Base-by-base conservation (phyloP, 2,113 vertebrate genomes). In the Seriola aureovittata region DNA sequence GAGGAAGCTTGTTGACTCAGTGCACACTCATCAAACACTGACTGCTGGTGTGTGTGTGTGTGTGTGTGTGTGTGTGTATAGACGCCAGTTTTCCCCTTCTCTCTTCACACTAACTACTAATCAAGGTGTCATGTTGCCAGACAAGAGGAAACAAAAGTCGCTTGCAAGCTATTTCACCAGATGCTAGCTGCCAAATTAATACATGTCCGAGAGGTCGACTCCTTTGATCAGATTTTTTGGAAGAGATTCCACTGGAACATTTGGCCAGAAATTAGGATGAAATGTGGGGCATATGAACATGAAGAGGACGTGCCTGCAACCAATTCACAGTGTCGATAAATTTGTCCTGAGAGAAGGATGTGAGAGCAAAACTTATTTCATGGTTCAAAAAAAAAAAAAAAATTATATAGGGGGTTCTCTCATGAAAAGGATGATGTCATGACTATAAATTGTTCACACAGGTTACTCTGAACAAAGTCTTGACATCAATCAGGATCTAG, bases 1-100 rank as follows among this genome's bases (percentile, higher is more conserved):
- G 84, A 82, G 78, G 66, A 78, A 71, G 80, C 68, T 64, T 88
- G 86, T 90, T 86, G 88, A 91, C 83, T 81, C 71, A 70, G 46
- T 60, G 65, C 34, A 67, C 54, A 23, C 78, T 86, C 77, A 82
- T 85, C 80, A 88, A 85, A 92, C 88, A 88, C 71, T 8, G 12
- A 88, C 71, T 8, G 12, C 73, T 40, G 34, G 29, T 63, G 60
- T 80, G 67, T 29, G 2, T 29, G 29, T 29, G 29, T 29, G 29
- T 29, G 25, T 29, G 29, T 63, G 60, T 80, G 67, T 46, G 38
- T 38, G 64, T 69, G 54, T 42, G 62, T 77, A 57, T 69, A 23
- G 76, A 58, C 44, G 60, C 70, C 42, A 25, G 34, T 32, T 71
- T 74, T 82, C 23, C n/a, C 36, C 48, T 3, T 50, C 66, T 71